phyloP scores from a whole-genome alignment of 1,140 invertebrate species.

The Conus ventricosus region DNA sequence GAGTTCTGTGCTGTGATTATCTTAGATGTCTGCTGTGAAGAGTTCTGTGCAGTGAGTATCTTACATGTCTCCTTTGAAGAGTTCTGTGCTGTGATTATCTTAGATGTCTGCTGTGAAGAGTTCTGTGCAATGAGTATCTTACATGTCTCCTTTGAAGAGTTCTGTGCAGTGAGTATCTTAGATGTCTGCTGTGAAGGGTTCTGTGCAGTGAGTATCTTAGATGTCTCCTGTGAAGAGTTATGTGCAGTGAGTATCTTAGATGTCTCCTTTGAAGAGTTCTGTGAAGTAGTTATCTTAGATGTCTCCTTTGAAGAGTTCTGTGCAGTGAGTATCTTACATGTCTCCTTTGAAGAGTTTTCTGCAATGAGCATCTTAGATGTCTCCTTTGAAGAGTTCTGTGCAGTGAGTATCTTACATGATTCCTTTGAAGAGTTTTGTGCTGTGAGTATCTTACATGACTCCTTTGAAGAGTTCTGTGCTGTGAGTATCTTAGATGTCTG shows the following conservation, averaged over 20 bases:
- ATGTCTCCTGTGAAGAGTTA: constrained; percentile 76
- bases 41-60: constrained; percentile 75
- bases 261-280: constrained; percentile 76
- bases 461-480: constrained; percentile 76
- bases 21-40: constrained; percentile 72
- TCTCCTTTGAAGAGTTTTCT: constrained; percentile 77
- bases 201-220: constrained; percentile 70
- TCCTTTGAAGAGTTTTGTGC: constrained; percentile 77
- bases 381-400: constrained; percentile 76
- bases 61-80: constrained; percentile 74
- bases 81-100: constrained; percentile 74
- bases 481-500: constrained; percentile 69
- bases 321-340: constrained; percentile 64
- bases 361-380: constrained; percentile 66
- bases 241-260: constrained; percentile 69
- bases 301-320: constrained; percentile 77
- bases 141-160: constrained; percentile 75
- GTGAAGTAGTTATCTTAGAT: constrained; percentile 67
- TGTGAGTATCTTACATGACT: constrained; percentile 64
- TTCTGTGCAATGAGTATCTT: constrained; percentile 73
- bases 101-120: constrained; percentile 74
- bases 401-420: constrained; percentile 62
- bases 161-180: constrained; percentile 72
- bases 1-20: constrained; percentile 75
- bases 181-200: constrained; percentile 75